These are phyloP conservation scores for Zophobas morio DNA, from an alignment of 1,140 invertebrate genomes.

Conservation along the genomic window DNA sequence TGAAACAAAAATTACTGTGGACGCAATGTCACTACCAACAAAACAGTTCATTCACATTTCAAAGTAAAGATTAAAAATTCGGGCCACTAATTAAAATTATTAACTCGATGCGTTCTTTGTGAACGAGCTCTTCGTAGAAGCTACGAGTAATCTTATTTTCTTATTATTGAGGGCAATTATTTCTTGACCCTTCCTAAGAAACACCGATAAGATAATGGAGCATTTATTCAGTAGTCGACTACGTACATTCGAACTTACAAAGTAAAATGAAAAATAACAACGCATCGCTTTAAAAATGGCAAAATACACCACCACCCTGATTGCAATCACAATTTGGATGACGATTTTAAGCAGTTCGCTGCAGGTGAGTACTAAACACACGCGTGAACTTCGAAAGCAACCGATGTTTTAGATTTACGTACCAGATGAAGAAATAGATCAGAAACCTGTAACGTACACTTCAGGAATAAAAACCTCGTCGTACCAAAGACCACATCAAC, in stretches of 20 bases:
- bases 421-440: conserved; percentile 1
- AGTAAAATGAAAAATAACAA: conserved; percentile 27
- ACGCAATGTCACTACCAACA: not conserved
- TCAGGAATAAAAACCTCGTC: conserved; percentile 49
- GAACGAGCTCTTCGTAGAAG: not conserved
- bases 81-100: not conserved
- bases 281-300: conserved; percentile 1
- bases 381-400: not conserved
- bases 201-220: conserved; percentile 29
- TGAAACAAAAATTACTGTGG: not conserved
- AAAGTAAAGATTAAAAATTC: not conserved
- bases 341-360: not conserved
- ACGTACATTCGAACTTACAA: conserved; percentile 1
- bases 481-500: conserved; percentile 41
- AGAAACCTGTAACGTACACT: conserved; percentile 27
- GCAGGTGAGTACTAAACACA: conserved; percentile 14
- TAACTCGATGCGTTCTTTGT: not conserved
- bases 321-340: conserved; percentile 12
- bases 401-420: conserved; percentile 15
- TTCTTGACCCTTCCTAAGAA: conserved; percentile 41
- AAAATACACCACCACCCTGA: not conserved
- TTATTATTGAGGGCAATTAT: conserved; percentile 38
- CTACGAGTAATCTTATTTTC: conserved; percentile 29
- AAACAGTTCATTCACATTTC: not conserved
- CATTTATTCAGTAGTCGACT: conserved; percentile 18